phyloP scores from a whole-genome alignment of 2,797 vertebrate genomes.

The Lithobates pipiens region DNA sequence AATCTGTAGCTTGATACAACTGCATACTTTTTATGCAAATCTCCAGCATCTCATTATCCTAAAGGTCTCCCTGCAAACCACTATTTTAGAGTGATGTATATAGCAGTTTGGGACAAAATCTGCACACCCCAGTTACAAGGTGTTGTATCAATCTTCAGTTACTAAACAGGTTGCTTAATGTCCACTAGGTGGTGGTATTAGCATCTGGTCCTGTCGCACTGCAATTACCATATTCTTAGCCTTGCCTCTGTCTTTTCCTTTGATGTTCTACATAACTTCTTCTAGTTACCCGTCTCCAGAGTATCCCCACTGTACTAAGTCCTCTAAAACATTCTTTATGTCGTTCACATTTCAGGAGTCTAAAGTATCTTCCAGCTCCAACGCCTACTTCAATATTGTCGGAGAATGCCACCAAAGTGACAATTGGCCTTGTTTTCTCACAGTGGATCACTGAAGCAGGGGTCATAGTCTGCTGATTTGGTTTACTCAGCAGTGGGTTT shows the following conservation, averaged over 20 bases:
- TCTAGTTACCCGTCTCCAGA: background rate
- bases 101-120: no score
- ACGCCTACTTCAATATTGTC: background rate
- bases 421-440: background rate
- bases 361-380: background rate
- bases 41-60: no score
- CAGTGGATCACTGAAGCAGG: background rate
- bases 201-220: background rate
- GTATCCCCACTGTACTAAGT: background rate
- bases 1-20: background rate
- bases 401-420: background rate
- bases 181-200: constrained; percentile 6
- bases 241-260: background rate
- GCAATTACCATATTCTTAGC: background rate
- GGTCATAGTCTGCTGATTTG: background rate
- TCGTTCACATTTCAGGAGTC: background rate
- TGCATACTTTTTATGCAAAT: background rate
- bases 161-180: background rate
- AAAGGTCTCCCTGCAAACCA: background rate
- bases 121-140: background rate
- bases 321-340: background rate
- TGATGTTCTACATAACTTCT: background rate
- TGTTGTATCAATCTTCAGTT: background rate
- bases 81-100: background rate
- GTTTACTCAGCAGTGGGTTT: no score